Base-by-base conservation (phyloP, 2,888 invertebrate species). In the Euspilapteryx auroguttella region DNA sequence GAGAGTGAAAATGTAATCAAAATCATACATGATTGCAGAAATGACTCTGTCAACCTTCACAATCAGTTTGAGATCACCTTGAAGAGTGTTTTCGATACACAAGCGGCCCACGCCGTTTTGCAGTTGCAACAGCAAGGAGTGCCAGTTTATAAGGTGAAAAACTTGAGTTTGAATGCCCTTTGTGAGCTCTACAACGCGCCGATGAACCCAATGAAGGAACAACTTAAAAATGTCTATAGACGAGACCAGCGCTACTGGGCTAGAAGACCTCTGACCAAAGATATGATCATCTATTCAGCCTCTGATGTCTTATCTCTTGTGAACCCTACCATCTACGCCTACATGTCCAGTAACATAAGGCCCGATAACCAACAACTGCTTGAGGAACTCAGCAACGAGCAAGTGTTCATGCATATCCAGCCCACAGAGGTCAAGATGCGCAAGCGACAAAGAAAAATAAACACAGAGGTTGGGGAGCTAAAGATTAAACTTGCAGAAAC, bases 101-200 rank as follows among this genome's bases (percentile, higher is more conserved):
- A 91, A 80, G 88, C 89, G 21, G 95, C 94, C 23, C 93, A 96
- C 62, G 90, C 94, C 29, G 88, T 96, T 8, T 66, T 96, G 27
- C 92, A 94, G 49, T 87, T 86, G 49, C 94, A 94, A 68, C 89
- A 92, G 45, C 89, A 87, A 34, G 86, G 87, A 34, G 88, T 91
- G 45, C 94, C 95, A 20, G 91, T 95, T 28, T 92, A 94, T 55
- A 96, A 96, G 77, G 92, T 94, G 29, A 94, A 95, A 68, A 92
- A 92, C 55, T 85, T 94, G 26, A 92, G 93, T 42, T 77, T 96
- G 32, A 93, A 94, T 73, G 89, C 94, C 29, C 77, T 97, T 30
- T 95, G 95, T 62, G 89, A 94, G 61, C 79, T 86, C 36, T 93
- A 94, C 56, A 88, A 87, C 49, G 91, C 91, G 26, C 88, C 91